phyloP scores from a whole-genome alignment of 2,113 vertebrate genomes.

The Oceanites oceanicus region DNA sequence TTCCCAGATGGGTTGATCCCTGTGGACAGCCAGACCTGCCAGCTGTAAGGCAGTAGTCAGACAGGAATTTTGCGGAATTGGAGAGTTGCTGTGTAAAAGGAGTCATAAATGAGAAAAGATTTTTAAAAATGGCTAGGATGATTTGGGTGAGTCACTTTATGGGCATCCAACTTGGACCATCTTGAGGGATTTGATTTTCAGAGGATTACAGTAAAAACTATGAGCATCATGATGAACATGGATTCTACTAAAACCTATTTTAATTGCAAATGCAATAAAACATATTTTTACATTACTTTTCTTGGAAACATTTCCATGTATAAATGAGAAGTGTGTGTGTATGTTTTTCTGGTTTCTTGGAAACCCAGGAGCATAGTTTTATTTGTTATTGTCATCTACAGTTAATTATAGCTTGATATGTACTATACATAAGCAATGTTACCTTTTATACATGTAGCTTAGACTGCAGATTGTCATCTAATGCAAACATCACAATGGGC shows the following conservation, averaged over 20 bases:
- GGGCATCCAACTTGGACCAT: constrained; percentile 46
- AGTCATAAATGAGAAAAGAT: neutral
- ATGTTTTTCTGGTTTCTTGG: constrained; percentile 77
- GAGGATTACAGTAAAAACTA: constrained; percentile 48
- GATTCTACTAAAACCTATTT: constrained; percentile 75
- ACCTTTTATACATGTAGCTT: constrained; percentile 35
- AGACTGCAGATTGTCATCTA: neutral
- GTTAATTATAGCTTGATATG: constrained; percentile 75
- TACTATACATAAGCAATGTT: constrained; percentile 57
- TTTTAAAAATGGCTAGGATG: neutral
- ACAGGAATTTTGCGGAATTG: neutral
- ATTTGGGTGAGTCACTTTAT: constrained; percentile 39
- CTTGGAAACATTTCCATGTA: constrained; percentile 74
- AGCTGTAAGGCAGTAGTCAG: constrained; percentile 1
- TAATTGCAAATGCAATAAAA: constrained; percentile 77
- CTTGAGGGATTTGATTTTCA: constrained; percentile 50
- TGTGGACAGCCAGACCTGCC: neutral
- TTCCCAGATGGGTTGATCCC: neutral
- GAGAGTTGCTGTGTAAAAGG: neutral
- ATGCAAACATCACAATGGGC: neutral
- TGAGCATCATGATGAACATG: constrained; percentile 53
- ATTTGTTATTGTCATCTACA: constrained; percentile 75
- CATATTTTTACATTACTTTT: constrained; percentile 74
- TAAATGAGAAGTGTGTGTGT: constrained; percentile 65
- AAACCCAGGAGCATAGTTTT: constrained; percentile 70